phyloP scores from a whole-genome alignment of 2,797 vertebrate genomes.

The Erpetoichthys calabaricus region DNA sequence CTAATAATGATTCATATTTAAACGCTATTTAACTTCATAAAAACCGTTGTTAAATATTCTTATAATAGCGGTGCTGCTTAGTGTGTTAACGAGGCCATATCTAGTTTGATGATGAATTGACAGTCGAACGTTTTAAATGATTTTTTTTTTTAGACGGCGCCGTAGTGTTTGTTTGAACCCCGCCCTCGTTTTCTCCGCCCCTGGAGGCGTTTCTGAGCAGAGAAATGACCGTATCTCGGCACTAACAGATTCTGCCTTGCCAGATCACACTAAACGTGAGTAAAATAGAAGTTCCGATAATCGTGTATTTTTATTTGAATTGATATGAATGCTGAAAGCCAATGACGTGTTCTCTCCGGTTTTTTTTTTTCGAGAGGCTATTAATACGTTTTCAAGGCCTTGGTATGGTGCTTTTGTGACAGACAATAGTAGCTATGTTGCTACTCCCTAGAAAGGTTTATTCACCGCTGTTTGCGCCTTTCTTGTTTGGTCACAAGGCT shows the following conservation, averaged over 20 bases:
- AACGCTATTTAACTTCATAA: too few relatives aligned
- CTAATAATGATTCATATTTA: too few relatives aligned
- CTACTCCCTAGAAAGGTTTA: conserved; percentile 3
- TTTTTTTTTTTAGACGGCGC: too few relatives aligned
- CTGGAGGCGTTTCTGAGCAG: conserved; percentile 41
- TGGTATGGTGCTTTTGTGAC: conserved; percentile 8
- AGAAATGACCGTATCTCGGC: conserved; percentile 29
- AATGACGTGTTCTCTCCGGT: not conserved
- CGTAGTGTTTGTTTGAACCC: conserved; percentile 18
- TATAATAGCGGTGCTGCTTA: too few relatives aligned
- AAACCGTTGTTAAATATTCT: too few relatives aligned
- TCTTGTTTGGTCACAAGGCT: not conserved
- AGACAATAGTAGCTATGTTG: conserved; percentile 17
- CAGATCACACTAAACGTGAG: conserved; percentile 25
- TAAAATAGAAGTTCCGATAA: conserved; percentile 19
- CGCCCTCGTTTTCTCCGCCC: conserved; percentile 44
- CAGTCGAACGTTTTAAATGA: too few relatives aligned
- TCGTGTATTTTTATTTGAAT: not conserved
- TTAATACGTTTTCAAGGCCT: conserved; percentile 25
- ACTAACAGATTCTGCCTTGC: conserved; percentile 21
- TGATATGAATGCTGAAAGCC: not conserved
- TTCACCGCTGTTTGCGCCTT: not conserved
- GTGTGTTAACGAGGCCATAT: too few relatives aligned
- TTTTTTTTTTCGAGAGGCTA: conserved; percentile 2
- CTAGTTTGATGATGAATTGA: too few relatives aligned